phyloP scores from a whole-genome alignment of 2,113 vertebrate genomes.

The Macaca nemestrina region DNA sequence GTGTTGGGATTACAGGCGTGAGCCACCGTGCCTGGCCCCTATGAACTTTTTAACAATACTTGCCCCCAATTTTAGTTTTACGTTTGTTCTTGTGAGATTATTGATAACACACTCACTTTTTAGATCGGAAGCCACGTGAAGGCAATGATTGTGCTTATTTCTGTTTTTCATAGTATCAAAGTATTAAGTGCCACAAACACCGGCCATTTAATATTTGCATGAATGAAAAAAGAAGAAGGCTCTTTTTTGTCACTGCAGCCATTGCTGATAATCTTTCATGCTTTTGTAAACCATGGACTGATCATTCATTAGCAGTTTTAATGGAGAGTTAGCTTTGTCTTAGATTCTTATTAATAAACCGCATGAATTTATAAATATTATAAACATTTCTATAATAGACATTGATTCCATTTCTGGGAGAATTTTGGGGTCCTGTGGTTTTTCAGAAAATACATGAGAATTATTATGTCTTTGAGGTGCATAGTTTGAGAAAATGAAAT shows the following conservation, averaged over 20 bases:
- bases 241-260: background rate
- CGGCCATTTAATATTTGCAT: background rate
- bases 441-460: constrained; percentile 36
- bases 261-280: background rate
- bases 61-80: background rate
- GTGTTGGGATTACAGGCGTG: no score
- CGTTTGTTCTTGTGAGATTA: background rate
- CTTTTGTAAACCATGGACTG: background rate
- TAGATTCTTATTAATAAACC: background rate
- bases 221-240: background rate
- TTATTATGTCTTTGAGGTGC: background rate
- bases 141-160: background rate
- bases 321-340: background rate
- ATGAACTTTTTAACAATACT: background rate
- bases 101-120: background rate
- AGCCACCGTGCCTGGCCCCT: background rate
- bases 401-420: background rate
- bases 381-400: background rate
- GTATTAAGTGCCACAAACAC: background rate
- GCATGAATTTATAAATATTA: background rate
- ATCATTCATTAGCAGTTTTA: constrained; percentile 7
- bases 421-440: background rate
- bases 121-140: background rate
- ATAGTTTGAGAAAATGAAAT: constrained; percentile 36
- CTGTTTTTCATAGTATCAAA: background rate